Evolutionary conservation across 2,113 vertebrate species (phyloP).

Genomic region (Cranoglanis bouderius): DNA sequence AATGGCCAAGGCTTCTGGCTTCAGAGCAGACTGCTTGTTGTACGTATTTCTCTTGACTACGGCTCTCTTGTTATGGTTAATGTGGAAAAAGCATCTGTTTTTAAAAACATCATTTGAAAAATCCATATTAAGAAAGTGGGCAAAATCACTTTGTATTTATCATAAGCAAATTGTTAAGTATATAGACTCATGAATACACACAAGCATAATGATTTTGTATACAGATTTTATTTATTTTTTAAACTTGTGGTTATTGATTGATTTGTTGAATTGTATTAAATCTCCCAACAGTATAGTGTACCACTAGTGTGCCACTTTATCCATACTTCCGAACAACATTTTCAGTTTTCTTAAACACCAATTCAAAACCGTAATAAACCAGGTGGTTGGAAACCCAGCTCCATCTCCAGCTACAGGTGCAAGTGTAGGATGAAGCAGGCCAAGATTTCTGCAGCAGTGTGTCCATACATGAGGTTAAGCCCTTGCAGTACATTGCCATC

Average conservation of each 20-base stretch:
- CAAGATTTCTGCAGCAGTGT: not conserved
- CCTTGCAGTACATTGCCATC: constrained; percentile 69
- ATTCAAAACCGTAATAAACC: not conserved
- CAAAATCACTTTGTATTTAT: not conserved
- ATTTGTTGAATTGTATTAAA: not conserved
- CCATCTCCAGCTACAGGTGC: not conserved
- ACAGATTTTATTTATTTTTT: too few relatives aligned
- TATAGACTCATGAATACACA: not conserved
- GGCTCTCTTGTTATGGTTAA: not conserved
- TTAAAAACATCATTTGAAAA: not conserved
- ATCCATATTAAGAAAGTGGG: not conserved
- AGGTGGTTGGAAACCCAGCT: not conserved
- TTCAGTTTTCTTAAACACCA: not conserved
- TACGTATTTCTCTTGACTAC: not conserved
- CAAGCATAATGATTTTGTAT: not conserved
- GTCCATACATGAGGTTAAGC: constrained; percentile 61
- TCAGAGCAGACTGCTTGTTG: not conserved
- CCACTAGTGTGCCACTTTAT: not conserved
- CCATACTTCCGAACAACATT: not conserved
- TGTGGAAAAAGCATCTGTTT: not conserved
- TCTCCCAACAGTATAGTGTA: not conserved
- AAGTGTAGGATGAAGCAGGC: not conserved
- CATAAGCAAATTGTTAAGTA: not conserved
- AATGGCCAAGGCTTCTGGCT: not conserved
- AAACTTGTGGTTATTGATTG: not conserved